phyloP scores from a whole-genome alignment of 1,140 invertebrate genomes.

The Bombus fervidus region DNA sequence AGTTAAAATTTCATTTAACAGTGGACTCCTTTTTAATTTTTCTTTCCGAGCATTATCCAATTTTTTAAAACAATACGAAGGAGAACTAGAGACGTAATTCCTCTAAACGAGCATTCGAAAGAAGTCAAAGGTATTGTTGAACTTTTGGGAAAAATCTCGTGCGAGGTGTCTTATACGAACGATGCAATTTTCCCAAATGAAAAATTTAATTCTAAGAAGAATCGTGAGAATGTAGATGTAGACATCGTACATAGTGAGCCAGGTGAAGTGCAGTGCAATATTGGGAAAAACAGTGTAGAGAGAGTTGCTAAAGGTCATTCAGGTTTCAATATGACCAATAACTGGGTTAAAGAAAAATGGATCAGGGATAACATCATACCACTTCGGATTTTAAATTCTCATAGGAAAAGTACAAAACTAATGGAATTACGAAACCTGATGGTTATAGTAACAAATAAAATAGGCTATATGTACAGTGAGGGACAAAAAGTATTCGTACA shows the following conservation, averaged over 20 bases:
- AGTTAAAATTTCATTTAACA: too few species aligned
- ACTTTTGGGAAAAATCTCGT: background rate
- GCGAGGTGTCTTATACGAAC: background rate
- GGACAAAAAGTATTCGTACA: too few species aligned
- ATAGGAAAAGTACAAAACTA: background rate
- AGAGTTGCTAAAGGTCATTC: conserved; percentile 1
- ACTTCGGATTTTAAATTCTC: background rate
- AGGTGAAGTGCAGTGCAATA: background rate
- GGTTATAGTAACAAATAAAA: background rate
- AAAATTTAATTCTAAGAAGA: background rate
- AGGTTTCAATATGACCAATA: background rate
- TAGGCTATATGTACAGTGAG: background rate
- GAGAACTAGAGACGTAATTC: background rate
- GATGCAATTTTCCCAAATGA: background rate
- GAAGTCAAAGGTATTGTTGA: background rate
- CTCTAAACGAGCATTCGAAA: background rate
- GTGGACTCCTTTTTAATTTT: background rate
- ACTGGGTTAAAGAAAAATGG: background rate
- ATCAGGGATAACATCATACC: background rate
- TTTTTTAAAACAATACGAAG: background rate
- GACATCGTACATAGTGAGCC: background rate
- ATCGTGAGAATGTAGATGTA: background rate
- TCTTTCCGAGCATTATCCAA: background rate
- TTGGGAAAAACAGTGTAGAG: background rate
- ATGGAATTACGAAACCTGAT: background rate